Base-by-base conservation (phyloP, 2,888 invertebrate species). In the Fragum sueziense region DNA sequence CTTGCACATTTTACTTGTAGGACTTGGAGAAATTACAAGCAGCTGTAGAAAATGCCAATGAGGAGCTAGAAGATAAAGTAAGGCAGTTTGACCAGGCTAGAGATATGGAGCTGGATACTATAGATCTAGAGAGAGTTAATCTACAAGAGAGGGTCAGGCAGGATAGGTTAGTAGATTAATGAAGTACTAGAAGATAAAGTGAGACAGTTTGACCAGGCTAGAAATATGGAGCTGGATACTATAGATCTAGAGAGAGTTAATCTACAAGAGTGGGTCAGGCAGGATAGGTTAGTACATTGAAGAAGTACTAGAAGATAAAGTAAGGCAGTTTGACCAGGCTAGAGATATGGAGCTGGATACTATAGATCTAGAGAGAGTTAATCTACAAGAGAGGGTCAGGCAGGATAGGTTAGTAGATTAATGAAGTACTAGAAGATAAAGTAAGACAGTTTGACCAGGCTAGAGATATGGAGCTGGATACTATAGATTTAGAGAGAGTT, bases 1-100 rank as follows among this genome's bases (percentile, higher is more conserved):
- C 14, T 37, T 37, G 37, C 37, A 37, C 14, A 37, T 37, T 37
- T 37, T 37, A 37, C 37, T n/a, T 47, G 14, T 47, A 95, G 88
- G 94, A 94, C 84, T 93, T 96, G 81, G 95, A 96, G 89, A 95
- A 95, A 85, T 96, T 96, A 62, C 96, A 97, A 90, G 95, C 95
- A 86, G 95, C 96, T 91, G 93, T 97, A 0, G 96, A 96, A 25
- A 75, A 70, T 6, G 86, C 87, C 29, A 85, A 88, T 71, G 80
- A 84, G 62, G 87, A 90, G 37, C 82, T 92, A 74, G 89, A 88
- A 25, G 88, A 89, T 54, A 89, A 85, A 70, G 85, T 88, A 57
- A 65, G 85, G 29, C 72, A 82, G 76, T 90, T 88, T 86, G 91
- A 91, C 72, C 87, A 88, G 72, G 90, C 90, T 69, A 74, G 90